Evolutionary conservation across 2,113 vertebrate genomes (phyloP), one percentile per base, ranked within the genome.

Genomic region (Tychaedon coryphoeus): DNA sequence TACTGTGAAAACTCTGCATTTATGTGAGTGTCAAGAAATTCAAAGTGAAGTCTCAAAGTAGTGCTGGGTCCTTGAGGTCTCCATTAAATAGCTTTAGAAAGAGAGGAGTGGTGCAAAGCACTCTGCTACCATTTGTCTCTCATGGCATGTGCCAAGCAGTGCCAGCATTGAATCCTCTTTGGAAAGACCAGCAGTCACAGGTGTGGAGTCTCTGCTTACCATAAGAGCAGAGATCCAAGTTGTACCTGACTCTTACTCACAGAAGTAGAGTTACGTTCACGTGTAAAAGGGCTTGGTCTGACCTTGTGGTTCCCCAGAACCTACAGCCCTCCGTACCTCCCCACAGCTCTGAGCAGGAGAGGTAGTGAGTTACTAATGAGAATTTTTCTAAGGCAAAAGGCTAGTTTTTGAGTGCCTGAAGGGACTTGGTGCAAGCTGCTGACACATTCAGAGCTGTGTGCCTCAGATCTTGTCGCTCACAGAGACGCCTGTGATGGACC

Each of bases 211-310:
- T 4, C 5, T 51, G 56, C 33, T 24, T 42, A 29, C 53, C 36
- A 13, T 51, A 34, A 66, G 28, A 42, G 23, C 23, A 50, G 72
- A 75, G 23, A 50, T 20, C 3, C 23, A 65, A 57, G 54, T 43
- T 6, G 1, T 50, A 43, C 33, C 28, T 67, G 33, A 47, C 28
- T 38, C 24, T 26, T 53, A 26, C 6, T 40, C 25, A 6, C 7
- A 19, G 24, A 47, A 42, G 23, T 26, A 43, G 18, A 60, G 10
- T 71, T 53, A 36, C 0, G 0, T 73, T 43, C 18, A 38, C 0
- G 0, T 19, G 6, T 84, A 31, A 79, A 69, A 69, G n/a, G 8
- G 4, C 2, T 75, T 72, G 23, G 23, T 54, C 53, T 76, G 54
- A 72, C 29, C 31, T 51, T 57, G 24, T 79, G 29, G 20, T n/a